Evolutionary conservation across 2,797 vertebrate species (phyloP), one percentile per base, ranked within the genome.

Genomic region (Lepilemur septentrionalis): DNA sequence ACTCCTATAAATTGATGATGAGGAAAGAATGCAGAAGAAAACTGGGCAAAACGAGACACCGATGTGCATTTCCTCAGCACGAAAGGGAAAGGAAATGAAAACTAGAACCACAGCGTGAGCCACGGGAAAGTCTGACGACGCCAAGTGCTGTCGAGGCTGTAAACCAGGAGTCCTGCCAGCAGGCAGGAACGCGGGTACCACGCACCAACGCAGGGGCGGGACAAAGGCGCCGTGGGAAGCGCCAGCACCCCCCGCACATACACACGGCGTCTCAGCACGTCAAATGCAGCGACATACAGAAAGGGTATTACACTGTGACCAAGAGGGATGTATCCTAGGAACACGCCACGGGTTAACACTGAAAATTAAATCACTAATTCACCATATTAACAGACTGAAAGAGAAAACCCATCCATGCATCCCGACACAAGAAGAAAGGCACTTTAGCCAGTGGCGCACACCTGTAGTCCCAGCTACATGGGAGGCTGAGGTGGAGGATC

Each of bases 331-430:
- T 41, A 32, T 38, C 22, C 89, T 15, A 67, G 57, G 43, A 61
- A 25, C 41, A 6, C 23, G 17, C 38, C 72, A n/a, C 1, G 17
- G 43, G 14, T 83, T 55, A 63, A 43, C 59, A 55, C 1, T 69
- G 59, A 63, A 70, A 94, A 69, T n/a, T 55, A 69, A 88, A 83
- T 55, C 43, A 83, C 4, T 10, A 52, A 57, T 28, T 87, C 35
- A 75, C 57, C 48, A 32, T 3, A 25, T 11, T 25, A 28, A n/a
- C 22, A 76, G 35, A 41, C 79, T 30, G 12, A 38, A 79, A 70
- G 61, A 48, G 43, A 73, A 72, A 57, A 73, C 0, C 14, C 59
- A 35, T n/a, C 18, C 3, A 14, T 28, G 22, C 41, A 25, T 61
- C 61, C 63, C 22, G 43, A 52, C 28, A 35, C 30, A 30, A 22